Evolutionary conservation across 2,888 invertebrate genomes (phyloP), one percentile per base, ranked within the genome.

Genomic region (Zaprionus bogoriensis): DNA sequence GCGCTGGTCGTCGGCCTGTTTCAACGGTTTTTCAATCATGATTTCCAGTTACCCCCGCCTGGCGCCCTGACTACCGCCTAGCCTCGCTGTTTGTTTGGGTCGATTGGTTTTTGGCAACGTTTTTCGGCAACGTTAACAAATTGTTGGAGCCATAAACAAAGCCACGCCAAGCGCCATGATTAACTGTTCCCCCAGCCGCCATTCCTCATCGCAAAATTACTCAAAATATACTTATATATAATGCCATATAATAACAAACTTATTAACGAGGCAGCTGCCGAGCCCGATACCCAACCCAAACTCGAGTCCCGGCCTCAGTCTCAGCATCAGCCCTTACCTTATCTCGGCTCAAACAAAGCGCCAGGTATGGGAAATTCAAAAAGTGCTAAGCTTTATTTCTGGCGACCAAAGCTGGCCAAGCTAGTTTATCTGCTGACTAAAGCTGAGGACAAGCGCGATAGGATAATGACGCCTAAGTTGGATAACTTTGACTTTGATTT

Each of bases 41-140:
- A 57, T 62, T 10, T 12, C 17, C 10, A 1, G 1, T 19, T 4
- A 36, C 28, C 27, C 10, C 12, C 10, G 10, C 7, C 36, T 9
- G 19, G 14, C 7, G 14, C 48, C 1, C n/a, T 6, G 7, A 17
- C 27, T 6, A 12, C 12, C 9, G 5, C 12, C 10, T 20, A 10
- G 41, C 17, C 42, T 30, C 14, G 25, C 47, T 71, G 72, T 71
- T 67, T 67, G 55, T 39, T 71, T 72, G 72, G 72, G 59, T 63
- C 67, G 67, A 71, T 71, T 72, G 72, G 41, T 55, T 71, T 71
- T 59, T 50, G 30, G 54, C 50, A 25, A 19, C 38, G 20, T 41
- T 67, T 50, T 48, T 51, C 42, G 46, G 55, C 67, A 46, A 72
- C 67, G 71, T 72, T 72, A 72, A 72, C 71, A 72, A 72, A 67